phyloP scores from a whole-genome alignment of 1,140 invertebrate genomes.

The Stenopsyche tienmushanensis region DNA sequence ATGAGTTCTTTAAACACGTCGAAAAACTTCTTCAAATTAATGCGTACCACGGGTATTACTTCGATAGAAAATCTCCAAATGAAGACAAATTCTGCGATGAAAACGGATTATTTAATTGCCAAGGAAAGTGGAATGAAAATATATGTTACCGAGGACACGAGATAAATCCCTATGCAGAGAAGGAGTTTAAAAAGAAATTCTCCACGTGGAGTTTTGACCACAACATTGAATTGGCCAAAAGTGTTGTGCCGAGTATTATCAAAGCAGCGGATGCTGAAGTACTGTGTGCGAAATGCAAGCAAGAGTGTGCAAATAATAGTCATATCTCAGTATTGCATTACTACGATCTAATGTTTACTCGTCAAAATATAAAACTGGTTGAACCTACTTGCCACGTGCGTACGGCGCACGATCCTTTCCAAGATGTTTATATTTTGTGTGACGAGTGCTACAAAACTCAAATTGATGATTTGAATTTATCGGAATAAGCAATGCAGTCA shows the following conservation, averaged over 20 bases:
- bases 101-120: not conserved
- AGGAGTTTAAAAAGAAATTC: conserved; percentile 5
- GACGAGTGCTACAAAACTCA: too few relatives aligned
- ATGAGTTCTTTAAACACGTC: not conserved
- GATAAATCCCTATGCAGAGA: not conserved
- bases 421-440: too few relatives aligned
- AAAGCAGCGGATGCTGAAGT: too few relatives aligned
- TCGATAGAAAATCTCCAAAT: not conserved
- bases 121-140: conserved; percentile 7
- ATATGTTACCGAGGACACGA: not conserved
- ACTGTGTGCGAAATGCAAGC: too few relatives aligned
- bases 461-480: too few relatives aligned
- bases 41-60: not conserved
- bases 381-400: too few relatives aligned
- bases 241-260: not conserved
- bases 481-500: too few relatives aligned
- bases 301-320: too few relatives aligned
- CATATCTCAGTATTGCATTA: too few relatives aligned
- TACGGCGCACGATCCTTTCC: too few relatives aligned
- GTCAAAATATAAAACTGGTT: too few relatives aligned
- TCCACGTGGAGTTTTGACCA: not conserved
- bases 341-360: too few relatives aligned
- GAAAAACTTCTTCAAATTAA: not conserved
- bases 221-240: not conserved
- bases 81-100: not conserved